Evolutionary conservation across 1,140 invertebrate genomes (phyloP), one percentile per base, ranked within the genome.

Genomic region (Drosophila ananassae): DNA sequence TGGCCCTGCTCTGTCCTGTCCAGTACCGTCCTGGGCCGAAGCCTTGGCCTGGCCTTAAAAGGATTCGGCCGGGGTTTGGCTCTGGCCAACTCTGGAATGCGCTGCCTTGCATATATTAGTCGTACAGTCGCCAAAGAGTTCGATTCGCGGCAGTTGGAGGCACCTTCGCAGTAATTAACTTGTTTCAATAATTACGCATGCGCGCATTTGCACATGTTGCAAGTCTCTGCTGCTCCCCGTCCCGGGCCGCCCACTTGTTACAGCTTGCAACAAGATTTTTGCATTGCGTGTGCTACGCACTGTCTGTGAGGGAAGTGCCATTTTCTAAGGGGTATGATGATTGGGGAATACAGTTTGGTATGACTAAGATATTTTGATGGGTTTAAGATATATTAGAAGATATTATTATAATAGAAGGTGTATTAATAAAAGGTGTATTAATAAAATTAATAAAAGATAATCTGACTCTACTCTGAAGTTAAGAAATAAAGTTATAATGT

Each of bases 181-280:
- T 89, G 83, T 89, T 89, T 79, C 83, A 89, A 89, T 89, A 89
- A 89, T 89, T 89, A 89, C 83, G 84, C 83, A 89, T 89, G 76
- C 83, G 76, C 83, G 64, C 79, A 89, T 89, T 83, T 89, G 83
- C 83, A 89, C 83, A 89, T 89, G 83, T 89, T 85, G 68, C 68
- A 58, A 67, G 60, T 13, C 61, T 41, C 51, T 21, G 10, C 17
- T 46, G 10, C 10, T 34, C 28, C 56, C 41, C 50, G 60, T 41
- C 48, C 53, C 55, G n/a, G 12, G 7, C n/a, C 69, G 58, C 60
- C 60, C 83, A 84, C 53, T 66, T 62, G 67, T 66, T 75, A 69
- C 71, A 69, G 62, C 56, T 24, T 61, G 77, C 85, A 71, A 87
- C 83, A 87, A 87, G 83, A 87, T 89, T 89, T 89, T 89, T 89